These are phyloP conservation scores for Monopis laevigella DNA, from an alignment of 2,888 invertebrate species.

Conservation along the genomic window DNA sequence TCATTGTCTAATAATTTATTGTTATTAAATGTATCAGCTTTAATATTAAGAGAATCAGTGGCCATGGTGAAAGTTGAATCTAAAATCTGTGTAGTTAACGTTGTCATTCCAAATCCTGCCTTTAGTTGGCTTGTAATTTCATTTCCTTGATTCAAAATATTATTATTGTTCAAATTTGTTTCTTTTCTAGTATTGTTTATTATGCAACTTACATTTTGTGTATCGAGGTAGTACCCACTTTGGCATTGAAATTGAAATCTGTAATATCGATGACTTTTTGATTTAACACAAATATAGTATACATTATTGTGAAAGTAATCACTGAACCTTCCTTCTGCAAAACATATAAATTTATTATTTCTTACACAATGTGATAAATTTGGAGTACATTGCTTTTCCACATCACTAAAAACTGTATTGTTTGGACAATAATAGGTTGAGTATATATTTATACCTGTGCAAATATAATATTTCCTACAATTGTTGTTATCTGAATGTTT, in stretches of 20 bases:
- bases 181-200: too few relatives aligned
- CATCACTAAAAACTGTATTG: constrained; percentile 51
- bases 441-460: constrained; percentile 37
- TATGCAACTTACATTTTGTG: constrained; percentile 32
- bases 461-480: constrained; percentile 62
- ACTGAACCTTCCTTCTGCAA: constrained; percentile 42
- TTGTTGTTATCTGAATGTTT: constrained; percentile 51
- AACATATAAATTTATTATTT: constrained; percentile 56
- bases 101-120: too few relatives aligned
- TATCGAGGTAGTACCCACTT: constrained; percentile 38
- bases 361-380: constrained; percentile 54
- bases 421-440: constrained; percentile 40
- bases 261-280: constrained; percentile 27
- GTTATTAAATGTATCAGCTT: too few relatives aligned
- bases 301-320: constrained; percentile 39
- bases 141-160: too few relatives aligned
- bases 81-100: too few relatives aligned
- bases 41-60: too few relatives aligned
- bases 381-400: constrained; percentile 51
- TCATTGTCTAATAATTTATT: too few relatives aligned
- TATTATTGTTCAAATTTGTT: too few relatives aligned
- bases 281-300: constrained; percentile 51
- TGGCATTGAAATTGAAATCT: constrained; percentile 49
- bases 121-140: too few relatives aligned
- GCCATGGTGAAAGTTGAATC: too few relatives aligned